phyloP scores from a whole-genome alignment of 2,888 invertebrate genomes.

The Linnaemya tessellans region DNA sequence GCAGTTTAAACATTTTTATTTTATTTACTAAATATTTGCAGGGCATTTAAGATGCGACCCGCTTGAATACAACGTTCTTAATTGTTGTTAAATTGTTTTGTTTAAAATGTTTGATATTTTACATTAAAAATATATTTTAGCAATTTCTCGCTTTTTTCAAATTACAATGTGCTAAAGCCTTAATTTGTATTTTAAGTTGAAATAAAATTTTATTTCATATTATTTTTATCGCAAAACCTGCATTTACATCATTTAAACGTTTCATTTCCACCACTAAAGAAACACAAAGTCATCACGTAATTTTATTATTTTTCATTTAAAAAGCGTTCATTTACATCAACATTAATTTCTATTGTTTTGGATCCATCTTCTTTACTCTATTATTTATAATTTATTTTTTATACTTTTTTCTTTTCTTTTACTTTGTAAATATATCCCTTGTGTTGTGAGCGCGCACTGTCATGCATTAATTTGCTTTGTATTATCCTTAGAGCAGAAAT shows the following conservation, averaged over 20 bases:
- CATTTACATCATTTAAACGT: constrained; percentile 12
- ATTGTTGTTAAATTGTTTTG: no score
- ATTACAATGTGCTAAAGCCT: no score
- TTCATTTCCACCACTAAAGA: constrained; percentile 28
- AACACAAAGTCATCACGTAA: constrained; percentile 68
- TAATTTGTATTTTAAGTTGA: no score
- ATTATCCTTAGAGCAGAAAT: constrained; percentile 72
- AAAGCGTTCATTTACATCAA: constrained; percentile 60
- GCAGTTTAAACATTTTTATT: no score
- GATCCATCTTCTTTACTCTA: background rate
- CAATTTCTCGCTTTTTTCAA: no score
- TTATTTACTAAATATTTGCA: no score
- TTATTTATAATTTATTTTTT: constrained; percentile 39
- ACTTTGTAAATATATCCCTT: constrained; percentile 8
- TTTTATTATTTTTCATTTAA: constrained; percentile 69
- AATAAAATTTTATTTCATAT: no score
- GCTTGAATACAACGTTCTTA: no score
- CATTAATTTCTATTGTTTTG: constrained; percentile 68
- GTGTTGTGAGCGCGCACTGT: constrained; percentile 49
- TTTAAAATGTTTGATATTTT: no score
- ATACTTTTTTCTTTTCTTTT: constrained; percentile 16
- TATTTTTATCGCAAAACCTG: background rate
- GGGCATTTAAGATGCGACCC: no score
- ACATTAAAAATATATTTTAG: no score
- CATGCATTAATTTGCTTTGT: constrained; percentile 72